A percentile compares a stretch with the other conserved stretches of the same genome.
Evolutionary conservation across 2,888 invertebrate genomes (phyloP).

Genomic region (Meiosimyza decipiens): DNA sequence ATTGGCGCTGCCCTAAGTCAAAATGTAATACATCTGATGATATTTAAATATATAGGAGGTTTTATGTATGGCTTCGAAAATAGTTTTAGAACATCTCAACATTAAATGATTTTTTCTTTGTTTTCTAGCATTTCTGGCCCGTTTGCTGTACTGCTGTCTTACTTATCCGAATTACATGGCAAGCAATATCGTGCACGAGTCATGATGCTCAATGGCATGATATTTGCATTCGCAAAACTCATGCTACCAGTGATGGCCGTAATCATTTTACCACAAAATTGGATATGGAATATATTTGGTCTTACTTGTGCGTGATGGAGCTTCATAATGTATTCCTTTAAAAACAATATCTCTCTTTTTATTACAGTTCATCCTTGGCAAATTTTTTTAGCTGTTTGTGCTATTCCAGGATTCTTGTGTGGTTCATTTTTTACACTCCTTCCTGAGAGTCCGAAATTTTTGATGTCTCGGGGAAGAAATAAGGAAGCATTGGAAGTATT

Average conservation of each 20-base stretch:
- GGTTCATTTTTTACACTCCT: slow-evolving; percentile 69
- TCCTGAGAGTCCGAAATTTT: slow-evolving; percentile 62
- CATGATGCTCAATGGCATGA: slow-evolving; percentile 74
- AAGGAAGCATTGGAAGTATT: slow-evolving; percentile 51
- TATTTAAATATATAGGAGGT: slow-evolving; percentile 78
- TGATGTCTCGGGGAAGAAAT: slow-evolving; percentile 50
- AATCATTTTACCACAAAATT: slow-evolving; percentile 75
- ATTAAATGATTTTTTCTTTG: background rate
- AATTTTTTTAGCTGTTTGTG: slow-evolving; percentile 69
- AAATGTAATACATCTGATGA: slow-evolving; percentile 73
- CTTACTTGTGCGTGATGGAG: slow-evolving; percentile 45
- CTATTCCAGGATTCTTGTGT: slow-evolving; percentile 73
- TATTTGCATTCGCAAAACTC: slow-evolving; percentile 74
- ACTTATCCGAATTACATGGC: slow-evolving; percentile 80
- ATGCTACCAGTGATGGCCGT: slow-evolving; percentile 79
- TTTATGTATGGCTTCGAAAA: slow-evolving; percentile 73
- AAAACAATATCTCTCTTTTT: slow-evolving; percentile 4
- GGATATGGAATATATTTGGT: slow-evolving; percentile 68
- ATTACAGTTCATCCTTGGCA: slow-evolving; percentile 59
- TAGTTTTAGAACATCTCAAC: background rate
- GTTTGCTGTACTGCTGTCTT: slow-evolving; percentile 78
- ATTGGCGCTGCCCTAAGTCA: slow-evolving; percentile 74
- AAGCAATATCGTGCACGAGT: slow-evolving; percentile 75
- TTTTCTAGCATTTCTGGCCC: slow-evolving; percentile 74
- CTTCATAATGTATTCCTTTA: too few species aligned